These are phyloP conservation scores for Theocolax elegans DNA, from an alignment of 1,140 invertebrate genomes.

Conservation along the genomic window DNA sequence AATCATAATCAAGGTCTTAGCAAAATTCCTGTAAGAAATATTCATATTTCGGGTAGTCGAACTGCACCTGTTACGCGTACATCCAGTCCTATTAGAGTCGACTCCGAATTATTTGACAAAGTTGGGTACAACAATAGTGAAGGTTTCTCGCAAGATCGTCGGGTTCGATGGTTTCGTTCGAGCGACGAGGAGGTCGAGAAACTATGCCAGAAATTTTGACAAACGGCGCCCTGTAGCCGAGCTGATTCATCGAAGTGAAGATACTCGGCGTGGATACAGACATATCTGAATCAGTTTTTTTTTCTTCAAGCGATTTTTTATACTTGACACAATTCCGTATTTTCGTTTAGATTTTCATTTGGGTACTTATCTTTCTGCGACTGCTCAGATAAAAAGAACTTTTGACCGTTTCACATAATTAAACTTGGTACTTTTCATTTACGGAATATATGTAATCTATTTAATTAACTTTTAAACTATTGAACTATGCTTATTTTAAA, in stretches of 20 bases:
- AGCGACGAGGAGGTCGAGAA: slow-evolving; percentile 63
- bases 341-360: background rate
- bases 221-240: background rate
- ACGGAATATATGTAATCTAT: no score
- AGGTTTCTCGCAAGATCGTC: slow-evolving; percentile 37
- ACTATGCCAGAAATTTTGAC: slow-evolving; percentile 56
- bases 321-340: background rate
- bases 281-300: background rate
- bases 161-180: slow-evolving; percentile 53
- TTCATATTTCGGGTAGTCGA: slow-evolving; percentile 56
- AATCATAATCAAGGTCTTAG: slow-evolving; percentile 64
- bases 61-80: slow-evolving; percentile 63
- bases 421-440: no score
- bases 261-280: background rate
- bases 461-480: no score
- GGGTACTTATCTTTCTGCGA: no score
- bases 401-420: no score
- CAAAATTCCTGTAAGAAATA: slow-evolving; percentile 59
- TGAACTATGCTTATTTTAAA: no score
- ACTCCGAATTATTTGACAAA: slow-evolving; percentile 48
- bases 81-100: slow-evolving; percentile 57
- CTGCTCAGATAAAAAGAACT: no score
- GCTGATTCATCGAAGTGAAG: background rate
- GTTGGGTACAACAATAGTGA: slow-evolving; percentile 30
- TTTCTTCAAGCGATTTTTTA: background rate